These are phyloP conservation scores for Odontothrips loti DNA, from an alignment of 2,888 invertebrate genomes.

Conservation along the genomic window DNA sequence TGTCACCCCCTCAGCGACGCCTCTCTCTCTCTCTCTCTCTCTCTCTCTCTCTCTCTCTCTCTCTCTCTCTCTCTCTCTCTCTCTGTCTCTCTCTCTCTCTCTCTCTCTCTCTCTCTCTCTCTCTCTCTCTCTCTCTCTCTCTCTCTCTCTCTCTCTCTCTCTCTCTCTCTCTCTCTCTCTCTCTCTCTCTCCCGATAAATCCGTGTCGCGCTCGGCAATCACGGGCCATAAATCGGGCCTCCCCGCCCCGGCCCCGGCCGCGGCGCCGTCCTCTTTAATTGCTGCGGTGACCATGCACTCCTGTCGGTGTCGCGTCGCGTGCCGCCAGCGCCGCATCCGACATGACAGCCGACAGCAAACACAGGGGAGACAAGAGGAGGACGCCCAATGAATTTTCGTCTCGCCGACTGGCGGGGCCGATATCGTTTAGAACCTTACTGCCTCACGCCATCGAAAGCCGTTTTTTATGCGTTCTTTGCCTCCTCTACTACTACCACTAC, in stretches of 20 bases:
- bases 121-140: background rate
- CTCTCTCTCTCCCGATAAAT: slow-evolving; percentile 8
- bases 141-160: background rate
- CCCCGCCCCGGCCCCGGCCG: background rate
- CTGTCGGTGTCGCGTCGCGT: background rate
- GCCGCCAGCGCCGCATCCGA: background rate
- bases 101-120: background rate
- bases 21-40: background rate
- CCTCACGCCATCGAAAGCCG: too few relatives aligned
- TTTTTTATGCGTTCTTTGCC: too few relatives aligned
- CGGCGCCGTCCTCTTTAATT: background rate
- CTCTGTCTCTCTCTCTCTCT: background rate
- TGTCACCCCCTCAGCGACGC: too few relatives aligned
- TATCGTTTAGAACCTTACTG: too few relatives aligned
- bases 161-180: background rate
- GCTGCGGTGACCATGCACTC: background rate
- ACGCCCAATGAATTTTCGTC: too few relatives aligned
- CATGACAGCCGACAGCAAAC: too few relatives aligned
- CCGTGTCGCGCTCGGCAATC: background rate
- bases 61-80: background rate
- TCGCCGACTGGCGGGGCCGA: too few relatives aligned
- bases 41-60: background rate
- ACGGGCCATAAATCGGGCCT: background rate
- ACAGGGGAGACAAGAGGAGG: too few relatives aligned
- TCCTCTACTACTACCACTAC: too few relatives aligned